Evolutionary conservation across 64 coral and sea anemone genomes (phyloP), one percentile per base, ranked within the genome.

Genomic region (Orbicella faveolata): DNA sequence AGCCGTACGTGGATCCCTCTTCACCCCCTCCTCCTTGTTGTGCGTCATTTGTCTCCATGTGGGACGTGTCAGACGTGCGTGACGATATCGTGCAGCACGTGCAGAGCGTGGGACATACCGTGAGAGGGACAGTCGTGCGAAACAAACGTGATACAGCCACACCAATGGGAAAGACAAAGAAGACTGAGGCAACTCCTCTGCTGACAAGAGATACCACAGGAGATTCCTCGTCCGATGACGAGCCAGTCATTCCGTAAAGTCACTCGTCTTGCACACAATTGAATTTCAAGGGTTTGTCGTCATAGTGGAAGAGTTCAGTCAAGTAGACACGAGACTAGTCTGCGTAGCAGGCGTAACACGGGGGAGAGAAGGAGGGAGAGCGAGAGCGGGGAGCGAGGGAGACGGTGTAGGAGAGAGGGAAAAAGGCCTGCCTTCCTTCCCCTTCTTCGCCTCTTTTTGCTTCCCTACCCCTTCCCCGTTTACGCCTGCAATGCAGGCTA

Each of bases 51-150:
- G 88, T 75, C 52, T 92, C 96, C 23, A 95, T 94, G 73, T 98
- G 94, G 88, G 96, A 98, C 76, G 90, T 98, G 79, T 92, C 96
- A 10, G 96, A 98, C 55, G 93, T 98, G 41, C 87, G 96, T 17
- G 93, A 95, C 51, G 96, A 98, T 78, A 74, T 98, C 36, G 88
- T 89, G 37, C 87, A 95, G 35, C 96, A 98, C 74, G 91, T 98
- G 52, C 91, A 80, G 53, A 92, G 70, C 86, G 96, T 98, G 25
- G 96, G 93, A 52, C 93, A 81, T 33, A 98, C 83, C 11, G 96
- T 98, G 0, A 95, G 89, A 64, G 93, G 91, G 15, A 93, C 96
- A 16, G 90, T 97, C 3, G 76, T 88, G 39, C 74, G 93, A 62
- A 95, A 96, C 41, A 93, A 87, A 39, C 84, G 83, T 39, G 75